Evolutionary conservation across 2,797 vertebrate genomes (phyloP), one percentile per base, ranked within the genome.

Genomic region (Hapalemur alaotrensis): DNA sequence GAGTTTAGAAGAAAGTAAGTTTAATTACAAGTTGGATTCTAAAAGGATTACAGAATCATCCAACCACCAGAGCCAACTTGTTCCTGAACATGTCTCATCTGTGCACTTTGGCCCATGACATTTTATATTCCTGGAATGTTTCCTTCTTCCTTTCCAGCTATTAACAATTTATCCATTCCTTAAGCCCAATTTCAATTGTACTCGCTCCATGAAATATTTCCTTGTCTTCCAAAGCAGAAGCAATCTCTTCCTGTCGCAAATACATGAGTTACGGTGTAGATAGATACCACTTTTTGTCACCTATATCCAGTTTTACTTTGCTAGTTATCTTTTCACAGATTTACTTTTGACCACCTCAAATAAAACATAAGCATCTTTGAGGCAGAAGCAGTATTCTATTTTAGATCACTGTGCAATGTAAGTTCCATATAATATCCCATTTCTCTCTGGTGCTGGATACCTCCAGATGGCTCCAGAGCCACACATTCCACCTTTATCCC

Each of bases 81-180:
- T 57, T 96, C 63, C 69, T 91, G 69, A 93, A 94, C 46, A 81
- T 59, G 57, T 75, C 67, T 82, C 78, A 82, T 88, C 38, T 79
- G 67, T 81, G 61, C 12, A 82, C 75, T 82, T 28, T 38, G 61
- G 46, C 86, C 65, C 7, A 18, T 18, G 73, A 41, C 59, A 88
- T 80, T 76, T 91, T 78, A 25, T 38, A 92, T 78, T 85, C 54
- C 72, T 87, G 35, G 63, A 54, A 43, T 50, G 52, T 38, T 86
- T 63, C 83, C 75, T 86, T 87, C 75, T 69, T 86, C 30, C 69
- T 70, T 83, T 76, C 67, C 72, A 85, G n/a, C 4, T 46, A 50
- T 54, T 80, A 89, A 75, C 54, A 70, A 35, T 18, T 28, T 35
- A n/a, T 52, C 14, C 54, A 85, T 75, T 92, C 35, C 90, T 61